Base-by-base conservation (phyloP, 2,113 vertebrate genomes). In the Ciconia maguari region DNA sequence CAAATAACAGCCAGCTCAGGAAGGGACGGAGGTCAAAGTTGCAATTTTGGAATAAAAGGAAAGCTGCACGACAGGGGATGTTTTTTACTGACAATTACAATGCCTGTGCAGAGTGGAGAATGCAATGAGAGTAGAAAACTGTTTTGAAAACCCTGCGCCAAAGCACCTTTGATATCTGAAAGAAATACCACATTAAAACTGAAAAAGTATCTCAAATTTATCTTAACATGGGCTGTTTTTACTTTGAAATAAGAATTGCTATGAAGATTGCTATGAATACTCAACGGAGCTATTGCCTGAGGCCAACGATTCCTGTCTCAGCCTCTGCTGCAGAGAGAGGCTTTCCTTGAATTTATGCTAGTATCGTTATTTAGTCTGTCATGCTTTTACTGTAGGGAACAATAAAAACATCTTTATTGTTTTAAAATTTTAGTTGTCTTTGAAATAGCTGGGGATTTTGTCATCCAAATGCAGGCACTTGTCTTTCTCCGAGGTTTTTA, bases 391-490 rank as follows among this genome's bases (percentile, higher is more conserved):
- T 86, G 92, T 77, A 83, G 94, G 84, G 87, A 97, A 88, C 51
- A 91, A 85, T 93, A 94, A 95, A 95, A 91, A 83, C 52, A 83
- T 94, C 87, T 82, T 91, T 78, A 90, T 90, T 95, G 81, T 93
- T 96, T 95, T 90, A 97, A 97, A 97, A 95, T 96, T 88, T 96
- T 62, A 51, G 93, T 83, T 97, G 89, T 91, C 75, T 97, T 86
- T 90, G 78, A 93, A 96, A 93, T 91, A 91, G 71, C 75, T 96
- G 85, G 54, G 70, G 75, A 91, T 91, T 93, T 90, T 91, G 69
- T 90, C 94, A 96, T 91, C 87, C 78, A 95, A 91, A 96, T 62
- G 55, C 75, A 90, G 36, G 29, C 93, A 93, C 68, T 97, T 95
- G 87, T 94, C 78, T 87, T 94, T 94, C 84, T 94, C 81, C 8